Evolutionary conservation across 2,888 invertebrate genomes (phyloP).

Genomic region (Erynnis tages): DNA sequence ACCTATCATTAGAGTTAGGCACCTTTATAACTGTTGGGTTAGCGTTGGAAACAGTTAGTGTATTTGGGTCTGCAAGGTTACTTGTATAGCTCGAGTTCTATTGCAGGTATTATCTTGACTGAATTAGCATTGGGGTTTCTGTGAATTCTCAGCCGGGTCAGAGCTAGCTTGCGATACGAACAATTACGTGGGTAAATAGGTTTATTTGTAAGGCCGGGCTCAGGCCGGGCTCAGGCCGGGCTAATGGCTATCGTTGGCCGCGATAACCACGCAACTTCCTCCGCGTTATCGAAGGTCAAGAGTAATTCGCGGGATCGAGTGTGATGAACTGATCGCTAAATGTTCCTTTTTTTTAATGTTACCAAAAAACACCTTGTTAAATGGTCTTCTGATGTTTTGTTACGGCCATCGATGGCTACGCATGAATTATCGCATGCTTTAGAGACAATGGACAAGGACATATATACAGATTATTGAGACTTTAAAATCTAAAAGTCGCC

Average conservation of each 20-base stretch:
- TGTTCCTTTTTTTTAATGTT: not conserved
- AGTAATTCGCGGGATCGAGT: conserved; percentile 35
- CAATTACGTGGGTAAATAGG: conserved; percentile 5
- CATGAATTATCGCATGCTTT: no score
- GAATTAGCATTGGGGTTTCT: not conserved
- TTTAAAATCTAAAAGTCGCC: no score
- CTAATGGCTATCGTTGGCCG: conserved; percentile 4
- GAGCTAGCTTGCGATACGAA: conserved; percentile 1
- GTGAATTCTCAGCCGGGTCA: not conserved
- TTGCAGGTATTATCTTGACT: not conserved
- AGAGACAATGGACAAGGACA: no score
- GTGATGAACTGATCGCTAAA: conserved; percentile 39
- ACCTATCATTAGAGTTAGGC: no score
- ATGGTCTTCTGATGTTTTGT: no score
- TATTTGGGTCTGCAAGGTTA: no score
- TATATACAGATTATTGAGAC: no score
- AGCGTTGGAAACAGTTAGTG: no score
- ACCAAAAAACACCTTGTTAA: not conserved
- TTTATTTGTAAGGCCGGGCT: not conserved
- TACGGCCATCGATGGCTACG: no score
- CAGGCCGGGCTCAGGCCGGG: not conserved
- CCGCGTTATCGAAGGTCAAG: conserved; percentile 52
- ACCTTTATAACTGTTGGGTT: no score
- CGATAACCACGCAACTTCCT: conserved; percentile 40
- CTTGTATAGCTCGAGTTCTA: no score